phyloP scores from a whole-genome alignment of 2,888 invertebrate species.

The Brassicogethes aeneus region DNA sequence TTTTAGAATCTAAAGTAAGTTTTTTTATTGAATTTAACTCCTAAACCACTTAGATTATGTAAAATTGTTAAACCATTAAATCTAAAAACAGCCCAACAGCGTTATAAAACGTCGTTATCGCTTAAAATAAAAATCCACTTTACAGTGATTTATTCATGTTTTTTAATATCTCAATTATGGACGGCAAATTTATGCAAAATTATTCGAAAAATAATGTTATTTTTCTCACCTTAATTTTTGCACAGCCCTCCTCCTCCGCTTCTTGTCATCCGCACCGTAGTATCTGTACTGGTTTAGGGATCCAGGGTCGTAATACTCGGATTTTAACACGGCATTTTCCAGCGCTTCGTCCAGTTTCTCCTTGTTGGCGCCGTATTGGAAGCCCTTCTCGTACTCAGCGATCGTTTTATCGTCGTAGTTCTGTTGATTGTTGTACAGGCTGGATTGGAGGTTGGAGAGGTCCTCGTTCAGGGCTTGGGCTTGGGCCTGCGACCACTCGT shows the following conservation, averaged over 20 bases:
- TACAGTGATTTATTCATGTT: too few relatives aligned
- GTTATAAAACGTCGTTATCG: too few relatives aligned
- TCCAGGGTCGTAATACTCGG: constrained; percentile 52
- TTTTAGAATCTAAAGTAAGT: too few relatives aligned
- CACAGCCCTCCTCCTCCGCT: constrained; percentile 29
- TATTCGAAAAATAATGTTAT: too few relatives aligned
- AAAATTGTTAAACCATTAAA: too few relatives aligned
- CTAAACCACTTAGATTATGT: too few relatives aligned
- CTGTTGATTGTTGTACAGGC: constrained; percentile 29
- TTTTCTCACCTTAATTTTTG: constrained; percentile 31
- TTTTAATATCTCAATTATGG: too few relatives aligned
- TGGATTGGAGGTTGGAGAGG: constrained; percentile 25
- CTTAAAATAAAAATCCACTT: too few relatives aligned
- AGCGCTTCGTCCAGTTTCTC: constrained; percentile 39
- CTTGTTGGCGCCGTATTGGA: constrained; percentile 35
- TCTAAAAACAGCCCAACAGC: too few relatives aligned
- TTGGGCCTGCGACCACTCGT: constrained; percentile 26
- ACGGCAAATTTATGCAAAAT: neutral
- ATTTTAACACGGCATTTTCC: constrained; percentile 54
- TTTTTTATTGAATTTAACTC: too few relatives aligned
- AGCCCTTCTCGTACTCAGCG: constrained; percentile 36
- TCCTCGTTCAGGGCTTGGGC: constrained; percentile 13
- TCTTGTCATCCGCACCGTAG: constrained; percentile 29
- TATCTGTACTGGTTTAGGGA: constrained; percentile 42
- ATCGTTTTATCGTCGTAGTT: constrained; percentile 34